These are phyloP conservation scores for Rattus rattus DNA, from an alignment of 2,113 vertebrate genomes.

Conservation along the genomic window DNA sequence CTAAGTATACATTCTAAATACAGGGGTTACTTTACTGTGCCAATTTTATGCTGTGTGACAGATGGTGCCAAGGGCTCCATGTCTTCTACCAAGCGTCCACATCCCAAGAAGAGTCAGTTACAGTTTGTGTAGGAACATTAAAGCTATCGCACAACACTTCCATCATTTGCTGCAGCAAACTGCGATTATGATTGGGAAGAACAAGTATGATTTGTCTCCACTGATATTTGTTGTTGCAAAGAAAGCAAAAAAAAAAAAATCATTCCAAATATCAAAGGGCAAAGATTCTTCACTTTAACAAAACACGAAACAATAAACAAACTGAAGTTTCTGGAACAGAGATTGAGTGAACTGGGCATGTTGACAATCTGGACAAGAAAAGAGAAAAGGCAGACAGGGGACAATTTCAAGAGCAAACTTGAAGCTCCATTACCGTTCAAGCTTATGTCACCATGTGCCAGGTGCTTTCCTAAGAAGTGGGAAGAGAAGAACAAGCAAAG, in stretches of 20 bases:
- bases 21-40: not conserved
- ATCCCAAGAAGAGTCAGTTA: not conserved
- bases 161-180: not conserved
- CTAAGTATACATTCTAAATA: not conserved
- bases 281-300: not conserved
- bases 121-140: not conserved
- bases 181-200: not conserved
- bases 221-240: not conserved
- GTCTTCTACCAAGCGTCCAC: too few relatives aligned
- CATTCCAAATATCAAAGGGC: slow-evolving; percentile 37
- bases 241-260: not conserved
- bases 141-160: not conserved
- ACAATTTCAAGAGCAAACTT: not conserved
- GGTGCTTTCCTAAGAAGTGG: not conserved
- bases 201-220: not conserved
- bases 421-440: not conserved
- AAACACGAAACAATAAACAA: not conserved
- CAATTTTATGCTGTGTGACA: not conserved
- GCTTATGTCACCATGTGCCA: not conserved
- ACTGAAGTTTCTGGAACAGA: not conserved
- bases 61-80: not conserved
- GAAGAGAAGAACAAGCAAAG: not conserved
- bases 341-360: not conserved
- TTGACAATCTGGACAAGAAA: not conserved
- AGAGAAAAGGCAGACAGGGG: not conserved